phyloP scores from a whole-genome alignment of 2,113 vertebrate genomes.

The Cacatua alba region DNA sequence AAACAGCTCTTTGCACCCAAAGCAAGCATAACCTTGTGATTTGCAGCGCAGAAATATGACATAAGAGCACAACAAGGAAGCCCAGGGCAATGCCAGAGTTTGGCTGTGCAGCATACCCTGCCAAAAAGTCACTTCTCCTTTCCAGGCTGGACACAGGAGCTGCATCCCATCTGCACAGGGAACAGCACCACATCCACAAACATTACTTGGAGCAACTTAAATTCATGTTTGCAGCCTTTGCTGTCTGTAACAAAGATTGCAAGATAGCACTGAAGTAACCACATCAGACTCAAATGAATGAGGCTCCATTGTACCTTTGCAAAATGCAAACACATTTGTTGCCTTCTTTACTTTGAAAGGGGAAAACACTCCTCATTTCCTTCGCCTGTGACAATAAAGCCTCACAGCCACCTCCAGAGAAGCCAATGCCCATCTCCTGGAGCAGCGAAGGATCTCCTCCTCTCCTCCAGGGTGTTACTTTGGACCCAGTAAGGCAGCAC shows the following conservation, averaged over 20 bases:
- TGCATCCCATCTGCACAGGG: rapidly evolving
- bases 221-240: neutral
- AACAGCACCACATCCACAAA: neutral
- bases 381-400: neutral
- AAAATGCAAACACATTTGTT: neutral
- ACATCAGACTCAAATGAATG: neutral
- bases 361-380: neutral
- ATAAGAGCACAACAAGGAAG: rapidly evolving
- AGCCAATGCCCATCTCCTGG: neutral
- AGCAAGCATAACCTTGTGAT: neutral
- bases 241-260: neutral
- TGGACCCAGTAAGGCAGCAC: neutral
- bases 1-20: neutral
- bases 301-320: neutral
- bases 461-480: neutral
- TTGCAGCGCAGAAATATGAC: rapidly evolving
- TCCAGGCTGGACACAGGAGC: neutral
- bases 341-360: neutral
- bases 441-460: neutral
- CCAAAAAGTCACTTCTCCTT: neutral
- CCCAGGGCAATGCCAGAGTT: neutral
- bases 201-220: neutral
- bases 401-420: neutral
- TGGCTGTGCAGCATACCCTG: rapidly evolving
- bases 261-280: neutral